These are phyloP conservation scores for Maccullochella peelii DNA, from an alignment of 2,113 vertebrate genomes.

Conservation along the genomic window DNA sequence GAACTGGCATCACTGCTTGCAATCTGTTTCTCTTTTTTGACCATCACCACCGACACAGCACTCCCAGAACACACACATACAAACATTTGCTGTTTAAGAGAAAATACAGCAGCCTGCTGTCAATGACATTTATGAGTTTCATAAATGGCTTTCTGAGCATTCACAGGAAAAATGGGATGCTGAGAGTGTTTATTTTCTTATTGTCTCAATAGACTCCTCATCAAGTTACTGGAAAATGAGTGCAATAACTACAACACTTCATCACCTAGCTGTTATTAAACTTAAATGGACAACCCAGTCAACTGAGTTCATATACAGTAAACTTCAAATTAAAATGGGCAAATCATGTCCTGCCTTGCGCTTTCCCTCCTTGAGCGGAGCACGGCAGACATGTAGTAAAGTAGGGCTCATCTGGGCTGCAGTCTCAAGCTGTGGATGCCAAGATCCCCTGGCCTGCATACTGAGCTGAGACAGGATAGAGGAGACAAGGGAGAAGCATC, in stretches of 20 bases:
- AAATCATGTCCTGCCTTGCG: slow-evolving; percentile 22
- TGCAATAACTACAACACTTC: slow-evolving; percentile 11
- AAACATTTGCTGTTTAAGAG: slow-evolving; percentile 33
- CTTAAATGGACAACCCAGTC: slow-evolving; percentile 9
- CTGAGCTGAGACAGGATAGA: slow-evolving; percentile 67
- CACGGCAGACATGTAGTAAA: slow-evolving; percentile 46
- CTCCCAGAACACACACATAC: slow-evolving; percentile 46
- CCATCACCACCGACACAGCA: slow-evolving; percentile 40
- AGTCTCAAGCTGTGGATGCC: slow-evolving; percentile 63
- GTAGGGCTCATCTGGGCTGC: slow-evolving; percentile 70
- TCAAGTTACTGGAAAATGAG: slow-evolving; percentile 23
- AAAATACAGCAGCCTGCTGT: slow-evolving; percentile 38
- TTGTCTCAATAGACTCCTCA: slow-evolving; percentile 22
- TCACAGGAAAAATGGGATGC: slow-evolving; percentile 23
- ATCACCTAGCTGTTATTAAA: slow-evolving; percentile 17
- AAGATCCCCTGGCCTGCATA: slow-evolving; percentile 71
- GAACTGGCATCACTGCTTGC: slow-evolving; percentile 27
- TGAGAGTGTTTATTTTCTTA: slow-evolving; percentile 46
- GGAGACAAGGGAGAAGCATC: slow-evolving; percentile 58
- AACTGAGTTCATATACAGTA: slow-evolving; percentile 8
- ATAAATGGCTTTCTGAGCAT: slow-evolving; percentile 46
- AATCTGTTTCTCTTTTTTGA: slow-evolving; percentile 47
- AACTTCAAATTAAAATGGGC: slow-evolving; percentile 23
- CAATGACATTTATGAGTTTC: slow-evolving; percentile 51
- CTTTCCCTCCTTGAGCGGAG: slow-evolving; percentile 36